Evolutionary conservation across 2,888 invertebrate species (phyloP), one percentile per base, ranked within the genome.

Genomic region (Lasioglossum lativentre): DNA sequence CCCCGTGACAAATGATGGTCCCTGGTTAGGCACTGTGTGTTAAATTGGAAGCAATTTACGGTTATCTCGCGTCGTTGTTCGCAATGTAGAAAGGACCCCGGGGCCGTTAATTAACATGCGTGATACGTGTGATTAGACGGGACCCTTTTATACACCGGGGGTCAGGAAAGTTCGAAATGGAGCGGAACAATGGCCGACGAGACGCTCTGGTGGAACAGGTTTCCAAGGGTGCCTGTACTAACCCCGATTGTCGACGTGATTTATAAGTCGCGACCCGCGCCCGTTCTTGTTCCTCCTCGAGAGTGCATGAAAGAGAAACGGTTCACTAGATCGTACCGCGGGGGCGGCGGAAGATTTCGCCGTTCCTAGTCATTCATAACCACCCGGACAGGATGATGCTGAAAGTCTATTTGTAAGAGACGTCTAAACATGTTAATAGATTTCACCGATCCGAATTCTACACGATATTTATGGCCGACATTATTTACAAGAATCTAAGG

Each of bases 241-340:
- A 90, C 91, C 89, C 90, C 88, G 88, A 91, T 91, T 88, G 91
- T 88, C 88, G 86, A 84, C 88, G 88, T 90, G 91, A 91, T 91
- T 91, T 91, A 91, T 91, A 91, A 90, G 89, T 90, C 86, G 80
- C 86, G 56, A 86, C 75, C 56, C 71, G 56, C 52, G 34, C 63
- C 75, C 76, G 83, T 82, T 81, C 83, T 83, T 77, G 45, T n/a
- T n/a, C 40, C 80, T 70, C 75, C 56, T 71, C n/a, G 34, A n/a
- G 66, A 59, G 71, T 76, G 23, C 40, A 79, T 42, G 74, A 87
- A 81, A 79, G 86, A 82, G 82, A 82, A 74, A 82, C 63, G 75
- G 74, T 85, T 75, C 76, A 66, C 77, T 74, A 71, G 79, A 82
- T 73, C 72, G 66, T 78, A 56, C 23, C 34, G 38, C 52, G 42